A percentile compares a stretch with the other conserved stretches of the same genome.
phyloP scores from a whole-genome alignment of 2,888 invertebrate genomes.

The Drosophila sordidapex region DNA sequence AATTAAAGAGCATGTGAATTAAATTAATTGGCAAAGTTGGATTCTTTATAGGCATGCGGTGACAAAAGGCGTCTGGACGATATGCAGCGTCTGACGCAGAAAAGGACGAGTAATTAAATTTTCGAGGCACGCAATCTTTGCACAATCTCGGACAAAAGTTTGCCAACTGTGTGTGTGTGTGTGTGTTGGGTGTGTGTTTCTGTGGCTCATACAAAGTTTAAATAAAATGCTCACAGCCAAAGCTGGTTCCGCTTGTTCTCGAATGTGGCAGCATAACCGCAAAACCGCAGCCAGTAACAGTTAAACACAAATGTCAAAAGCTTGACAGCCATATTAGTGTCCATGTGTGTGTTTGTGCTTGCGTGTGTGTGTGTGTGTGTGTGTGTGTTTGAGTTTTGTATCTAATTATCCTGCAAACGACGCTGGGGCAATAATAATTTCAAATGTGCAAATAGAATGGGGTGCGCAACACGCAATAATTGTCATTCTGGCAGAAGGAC shows the following conservation, averaged over 20 bases:
- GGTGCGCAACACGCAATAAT: conserved; percentile 54
- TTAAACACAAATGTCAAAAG: conserved; percentile 60
- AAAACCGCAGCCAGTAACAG: conserved; percentile 50
- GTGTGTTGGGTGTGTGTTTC: conserved; percentile 26
- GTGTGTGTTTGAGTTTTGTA: conserved; percentile 17
- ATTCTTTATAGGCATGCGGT: conserved; percentile 53
- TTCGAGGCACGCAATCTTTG: conserved; percentile 55
- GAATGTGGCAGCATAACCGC: conserved; percentile 45
- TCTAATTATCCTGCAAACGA: conserved; percentile 56
- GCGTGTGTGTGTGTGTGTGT: conserved; percentile 5
- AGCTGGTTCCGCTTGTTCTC: conserved; percentile 34
- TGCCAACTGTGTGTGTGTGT: conserved; percentile 16
- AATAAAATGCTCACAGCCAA: conserved; percentile 51
- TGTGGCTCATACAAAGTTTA: conserved; percentile 63
- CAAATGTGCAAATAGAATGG: conserved; percentile 52
- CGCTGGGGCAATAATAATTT: conserved; percentile 43
- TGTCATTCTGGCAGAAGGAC: conserved; percentile 6
- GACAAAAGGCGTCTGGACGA: conserved; percentile 22
- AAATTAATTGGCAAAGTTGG: conserved; percentile 76
- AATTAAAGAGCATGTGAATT: conserved; percentile 64
- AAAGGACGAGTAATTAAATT: conserved; percentile 62
- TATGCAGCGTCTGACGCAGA: conserved; percentile 27
- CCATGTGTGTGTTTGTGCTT: background rate
- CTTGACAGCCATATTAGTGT: conserved; percentile 16
- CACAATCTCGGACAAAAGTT: conserved; percentile 57